Base-by-base conservation (phyloP, 2,113 vertebrate genomes). In the Aythya baeri region DNA sequence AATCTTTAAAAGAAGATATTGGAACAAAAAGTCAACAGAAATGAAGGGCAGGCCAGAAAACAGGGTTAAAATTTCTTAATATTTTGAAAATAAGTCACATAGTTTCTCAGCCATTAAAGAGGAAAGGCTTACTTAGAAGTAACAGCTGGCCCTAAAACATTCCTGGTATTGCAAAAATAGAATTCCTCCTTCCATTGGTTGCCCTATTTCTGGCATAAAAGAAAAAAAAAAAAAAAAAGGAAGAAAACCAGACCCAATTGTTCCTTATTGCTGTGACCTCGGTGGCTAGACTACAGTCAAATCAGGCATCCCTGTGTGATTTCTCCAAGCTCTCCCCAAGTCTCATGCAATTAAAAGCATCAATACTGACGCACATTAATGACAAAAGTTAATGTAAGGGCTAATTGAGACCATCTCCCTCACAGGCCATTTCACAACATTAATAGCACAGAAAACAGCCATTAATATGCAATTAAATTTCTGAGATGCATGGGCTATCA, bases 391-490 rank as follows among this genome's bases (percentile, higher is more conserved):
- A 97, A 95, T 52, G 57, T 75, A 79, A 83, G 62, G 93, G 66
- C 92, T 97, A 96, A 95, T 92, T 95, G 93, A 96, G 74, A 84
- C 67, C 44, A n/a, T 78, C 67, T 96, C 80, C 84, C 85, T 91
- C 90, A 85, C 71, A 92, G 86, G 59, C 82, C 94, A 83, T 95
- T 95, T 96, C 89, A 80, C 90, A 96, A 36, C 65, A 62, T 94
- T 93, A 94, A 93, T 74, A 86, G 85, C 31, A 74, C 3, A 58
- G 95, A 94, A 96, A 96, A 59, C 52, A 93, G 58, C 38, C 84
- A 17, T 93, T 96, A 96, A 93, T 84, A 80, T 78, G 93, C 94
- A 95, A 97, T 97, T 96, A 97, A 94, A 95, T 95, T 97, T 95
- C 71, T 3, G 0, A 79, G 67, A 95, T 72, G 71, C 86, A 44